These are phyloP conservation scores for Tricholauxania praeusta DNA, from an alignment of 2,888 invertebrate genomes.

Conservation along the genomic window DNA sequence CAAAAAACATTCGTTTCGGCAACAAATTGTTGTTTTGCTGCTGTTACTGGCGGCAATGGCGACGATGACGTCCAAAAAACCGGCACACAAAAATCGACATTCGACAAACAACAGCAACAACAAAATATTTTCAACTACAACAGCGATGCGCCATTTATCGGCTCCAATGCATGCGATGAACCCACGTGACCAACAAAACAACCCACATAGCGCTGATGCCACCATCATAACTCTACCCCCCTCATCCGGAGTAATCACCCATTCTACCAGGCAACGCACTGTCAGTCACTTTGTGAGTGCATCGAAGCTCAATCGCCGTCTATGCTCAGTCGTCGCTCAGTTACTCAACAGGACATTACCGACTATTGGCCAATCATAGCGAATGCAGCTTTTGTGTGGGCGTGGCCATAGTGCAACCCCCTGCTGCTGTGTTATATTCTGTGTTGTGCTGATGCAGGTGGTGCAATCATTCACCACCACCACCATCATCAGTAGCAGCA, in stretches of 20 bases:
- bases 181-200: constrained; percentile 55
- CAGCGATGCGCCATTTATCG: constrained; percentile 57
- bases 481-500: constrained; percentile 15
- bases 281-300: constrained; percentile 11
- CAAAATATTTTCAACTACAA: constrained; percentile 29
- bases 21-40: constrained; percentile 20
- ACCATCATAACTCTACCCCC: not conserved
- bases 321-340: not conserved
- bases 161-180: constrained; percentile 60
- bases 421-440: constrained; percentile 38
- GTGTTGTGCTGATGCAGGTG: constrained; percentile 28
- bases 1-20: constrained; percentile 23
- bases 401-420: constrained; percentile 66
- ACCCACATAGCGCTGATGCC: constrained; percentile 24
- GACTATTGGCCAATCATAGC: constrained; percentile 62
- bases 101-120: constrained; percentile 33
- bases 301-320: constrained; percentile 1
- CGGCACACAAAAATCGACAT: constrained; percentile 40
- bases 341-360: constrained; percentile 2
- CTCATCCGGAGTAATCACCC: not conserved
- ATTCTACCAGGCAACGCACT: constrained; percentile 11
- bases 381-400: constrained; percentile 58
- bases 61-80: constrained; percentile 33
- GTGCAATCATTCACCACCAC: constrained; percentile 50
- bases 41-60: constrained; percentile 8